phyloP scores from a whole-genome alignment of 2,113 vertebrate species.

The Menura novaehollandiae region DNA sequence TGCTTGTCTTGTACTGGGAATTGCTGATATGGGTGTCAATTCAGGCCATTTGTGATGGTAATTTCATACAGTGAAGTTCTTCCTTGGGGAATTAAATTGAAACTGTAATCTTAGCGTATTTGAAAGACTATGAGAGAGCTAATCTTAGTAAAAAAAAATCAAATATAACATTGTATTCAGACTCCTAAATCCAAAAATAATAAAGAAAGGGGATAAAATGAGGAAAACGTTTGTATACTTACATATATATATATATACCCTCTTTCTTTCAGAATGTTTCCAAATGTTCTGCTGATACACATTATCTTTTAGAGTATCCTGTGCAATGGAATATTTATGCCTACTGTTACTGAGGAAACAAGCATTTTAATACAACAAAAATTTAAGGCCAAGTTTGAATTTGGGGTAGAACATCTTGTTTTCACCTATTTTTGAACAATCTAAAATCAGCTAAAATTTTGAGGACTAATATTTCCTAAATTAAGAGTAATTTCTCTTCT shows the following conservation, averaged over 20 bases:
- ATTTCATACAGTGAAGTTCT: background rate
- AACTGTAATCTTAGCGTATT: background rate
- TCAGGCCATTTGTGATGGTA: background rate
- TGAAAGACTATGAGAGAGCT: background rate
- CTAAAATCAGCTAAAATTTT: background rate
- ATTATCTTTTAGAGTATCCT: background rate
- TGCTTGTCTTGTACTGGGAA: background rate
- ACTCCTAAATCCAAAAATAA: background rate
- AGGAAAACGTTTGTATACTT: fast-evolving
- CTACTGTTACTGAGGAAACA: background rate
- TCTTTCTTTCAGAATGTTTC: background rate
- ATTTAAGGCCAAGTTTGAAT: background rate
- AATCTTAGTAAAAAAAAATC: background rate
- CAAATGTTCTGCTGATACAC: background rate
- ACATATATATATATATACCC: fast-evolving
- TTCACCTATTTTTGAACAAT: background rate
- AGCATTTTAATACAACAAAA: background rate
- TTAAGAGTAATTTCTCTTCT: background rate
- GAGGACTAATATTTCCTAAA: background rate
- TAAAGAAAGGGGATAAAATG: background rate
- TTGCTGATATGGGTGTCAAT: background rate
- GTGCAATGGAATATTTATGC: background rate
- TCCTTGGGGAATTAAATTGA: background rate
- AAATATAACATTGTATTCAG: background rate
- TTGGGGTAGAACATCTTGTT: background rate